These are phyloP conservation scores for Polypedilum vanderplanki DNA, from an alignment of 1,140 invertebrate species.

Conservation along the genomic window DNA sequence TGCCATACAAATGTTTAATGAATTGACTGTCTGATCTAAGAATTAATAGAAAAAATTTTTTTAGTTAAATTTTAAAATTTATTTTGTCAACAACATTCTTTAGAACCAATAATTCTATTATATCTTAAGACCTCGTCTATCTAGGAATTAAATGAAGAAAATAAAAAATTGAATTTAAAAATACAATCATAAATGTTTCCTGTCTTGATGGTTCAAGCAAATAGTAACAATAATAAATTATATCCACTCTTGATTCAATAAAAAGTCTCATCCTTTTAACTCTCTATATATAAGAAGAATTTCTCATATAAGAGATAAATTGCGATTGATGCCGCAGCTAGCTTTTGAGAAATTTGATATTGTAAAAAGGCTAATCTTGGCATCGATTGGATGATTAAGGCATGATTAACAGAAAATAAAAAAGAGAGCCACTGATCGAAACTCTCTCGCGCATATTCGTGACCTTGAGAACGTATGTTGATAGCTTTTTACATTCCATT, in stretches of 20 bases:
- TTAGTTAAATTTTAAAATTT: too few species aligned
- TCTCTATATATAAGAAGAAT: too few species aligned
- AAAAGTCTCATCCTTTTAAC: too few species aligned
- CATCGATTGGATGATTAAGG: background rate
- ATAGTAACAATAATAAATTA: constrained; percentile 25
- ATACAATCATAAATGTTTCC: constrained; percentile 25
- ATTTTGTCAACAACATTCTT: too few species aligned
- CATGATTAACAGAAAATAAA: background rate
- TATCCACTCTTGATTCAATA: background rate
- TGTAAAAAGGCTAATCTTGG: background rate
- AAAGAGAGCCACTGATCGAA: too few species aligned
- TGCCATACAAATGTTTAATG: too few species aligned
- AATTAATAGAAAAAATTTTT: too few species aligned
- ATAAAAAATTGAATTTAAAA: too few species aligned
- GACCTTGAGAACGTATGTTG: background rate
- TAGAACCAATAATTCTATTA: too few species aligned
- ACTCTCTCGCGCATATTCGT: background rate
- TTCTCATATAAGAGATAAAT: too few species aligned
- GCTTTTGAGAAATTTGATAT: constrained; percentile 3
- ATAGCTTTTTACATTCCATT: constrained; percentile 19
- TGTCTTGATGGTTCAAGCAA: background rate
- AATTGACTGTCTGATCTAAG: too few species aligned
- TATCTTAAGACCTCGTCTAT: background rate
- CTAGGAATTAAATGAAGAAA: background rate
- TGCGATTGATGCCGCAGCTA: background rate